Evolutionary conservation across 2,797 vertebrate genomes (phyloP), one percentile per base, ranked within the genome.

Genomic region (Liparis tanakae): DNA sequence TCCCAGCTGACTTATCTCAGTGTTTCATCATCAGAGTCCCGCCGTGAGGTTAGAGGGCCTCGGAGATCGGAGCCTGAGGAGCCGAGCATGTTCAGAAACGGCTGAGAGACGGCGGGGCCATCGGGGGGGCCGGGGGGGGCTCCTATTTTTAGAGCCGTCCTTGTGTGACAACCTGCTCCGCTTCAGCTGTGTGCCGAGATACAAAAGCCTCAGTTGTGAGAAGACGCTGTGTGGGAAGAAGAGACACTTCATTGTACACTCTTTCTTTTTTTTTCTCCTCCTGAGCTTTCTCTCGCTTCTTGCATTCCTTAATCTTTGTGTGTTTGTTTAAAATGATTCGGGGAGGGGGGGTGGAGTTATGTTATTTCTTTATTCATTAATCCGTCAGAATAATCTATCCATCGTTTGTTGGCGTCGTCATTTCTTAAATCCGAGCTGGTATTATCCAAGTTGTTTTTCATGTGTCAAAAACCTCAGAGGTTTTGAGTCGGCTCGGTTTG

Each of bases 71-170:
- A 81, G 70, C 73, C 77, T 34, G 55, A 76, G 75, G 76, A 79
- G 82, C 78, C 30, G 75, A 85, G 83, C 25, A 67, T 60, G 74
- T 76, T 55, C 72, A 56, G 80, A 20, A 76, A 70, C 68, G 78
- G 82, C 75, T 57, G 82, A 82, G 81, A 75, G 78, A 84, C n/a
- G 78, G 7, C 48, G 67, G 64, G 25, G 25, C 25, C 25, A 30
- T 30, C 2, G 25, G 25, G 25, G 25, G 25, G 25, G n/a, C n/a
- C n/a, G 25, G 25, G 25, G 25, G 74, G 68, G 12, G 82, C 72
- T 77, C 71, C 94, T 95, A 94, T 95, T 94, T 95, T 94, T 94
- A 94, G 93, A 91, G 75, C 79, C 41, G 85, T 93, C 87, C 91
- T 91, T 93, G 86, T 91, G 92, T 91, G 91, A 91, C 87, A 88